Evolutionary conservation across 2,888 invertebrate species (phyloP), one percentile per base, ranked within the genome.

Genomic region (Orthonevra nobilis): DNA sequence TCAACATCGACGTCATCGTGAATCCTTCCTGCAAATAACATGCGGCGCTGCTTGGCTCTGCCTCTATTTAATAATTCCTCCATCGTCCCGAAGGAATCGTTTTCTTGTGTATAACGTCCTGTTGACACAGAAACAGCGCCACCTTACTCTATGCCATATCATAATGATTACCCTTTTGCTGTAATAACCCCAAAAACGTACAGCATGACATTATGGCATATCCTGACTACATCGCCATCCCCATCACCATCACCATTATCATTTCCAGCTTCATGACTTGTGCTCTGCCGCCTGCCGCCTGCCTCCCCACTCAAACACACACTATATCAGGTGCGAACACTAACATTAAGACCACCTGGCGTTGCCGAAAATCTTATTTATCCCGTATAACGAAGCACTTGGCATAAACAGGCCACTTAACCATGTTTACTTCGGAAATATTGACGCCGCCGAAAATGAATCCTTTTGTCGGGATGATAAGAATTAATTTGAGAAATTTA

Each of bases 91-190:
- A n/a, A 30, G 58, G 58, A 58, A 32, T 32, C 14, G 54, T 46
- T 66, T 28, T 15, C 28, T 23, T 5, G n/a, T 38, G 15, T 17
- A 28, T 26, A 26, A 26, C 15, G 15, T 17, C 4, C 26, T 46
- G 34, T 32, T 30, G 20, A 52, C 30, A 20, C 10, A 30, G 20
- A 32, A 15, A 15, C 20, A 52, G 40, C 26, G 10, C 19, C 44
- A 12, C 56, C 44, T 34, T 9, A 15, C 20, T 36, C 19, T 12
- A 14, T 9, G 17, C 58, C 23, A 38, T 50, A 26, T 32, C 58
- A 69, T 69, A 58, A 69, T 58, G 58, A 60, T 69, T 60, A 69
- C 48, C 69, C 69, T 48, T 56, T 48, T 46, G 10, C 56, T n/a
- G 56, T 40, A 56, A 68, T 68, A 68, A 68, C 56, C 28, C 20